Conservation (phyloP, 2,113 vertebrate species). For the Centropus unirufus region DNA sequence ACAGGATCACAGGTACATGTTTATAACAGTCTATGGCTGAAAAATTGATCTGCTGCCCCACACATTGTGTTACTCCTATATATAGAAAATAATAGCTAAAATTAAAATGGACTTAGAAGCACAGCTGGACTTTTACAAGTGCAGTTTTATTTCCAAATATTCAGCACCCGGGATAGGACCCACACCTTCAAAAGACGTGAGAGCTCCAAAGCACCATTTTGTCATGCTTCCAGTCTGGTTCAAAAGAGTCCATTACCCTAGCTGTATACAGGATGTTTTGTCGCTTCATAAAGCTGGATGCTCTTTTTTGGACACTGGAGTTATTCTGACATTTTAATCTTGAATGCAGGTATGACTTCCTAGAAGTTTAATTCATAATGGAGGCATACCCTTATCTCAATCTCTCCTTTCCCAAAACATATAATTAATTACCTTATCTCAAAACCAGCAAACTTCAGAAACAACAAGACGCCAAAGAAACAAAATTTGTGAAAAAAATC, state of each 20-base stretch:
- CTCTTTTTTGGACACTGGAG: neutral
- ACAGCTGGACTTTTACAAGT: neutral
- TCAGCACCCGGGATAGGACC: neutral
- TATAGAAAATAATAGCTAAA: neutral
- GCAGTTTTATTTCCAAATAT: neutral
- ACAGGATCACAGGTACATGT: neutral
- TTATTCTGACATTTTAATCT: neutral
- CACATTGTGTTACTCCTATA: neutral
- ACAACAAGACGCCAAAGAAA: neutral
- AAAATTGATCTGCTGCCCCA: neutral
- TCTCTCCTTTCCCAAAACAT: neutral
- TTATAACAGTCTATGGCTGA: neutral
- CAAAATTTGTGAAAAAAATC: neutral
- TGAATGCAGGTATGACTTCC: neutral
- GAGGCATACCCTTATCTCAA: neutral
- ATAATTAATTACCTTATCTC: neutral
- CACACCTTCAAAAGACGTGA: accelerated
- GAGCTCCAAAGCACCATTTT: neutral
- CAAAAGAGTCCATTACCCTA: neutral
- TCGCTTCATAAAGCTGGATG: neutral
- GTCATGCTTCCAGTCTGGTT: neutral
- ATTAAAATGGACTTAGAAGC: neutral
- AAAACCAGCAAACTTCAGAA: neutral
- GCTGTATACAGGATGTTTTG: neutral
- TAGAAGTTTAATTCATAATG: neutral